phyloP scores from a whole-genome alignment of 1,140 invertebrate genomes.

The Pentalonia nigronervosa region DNA sequence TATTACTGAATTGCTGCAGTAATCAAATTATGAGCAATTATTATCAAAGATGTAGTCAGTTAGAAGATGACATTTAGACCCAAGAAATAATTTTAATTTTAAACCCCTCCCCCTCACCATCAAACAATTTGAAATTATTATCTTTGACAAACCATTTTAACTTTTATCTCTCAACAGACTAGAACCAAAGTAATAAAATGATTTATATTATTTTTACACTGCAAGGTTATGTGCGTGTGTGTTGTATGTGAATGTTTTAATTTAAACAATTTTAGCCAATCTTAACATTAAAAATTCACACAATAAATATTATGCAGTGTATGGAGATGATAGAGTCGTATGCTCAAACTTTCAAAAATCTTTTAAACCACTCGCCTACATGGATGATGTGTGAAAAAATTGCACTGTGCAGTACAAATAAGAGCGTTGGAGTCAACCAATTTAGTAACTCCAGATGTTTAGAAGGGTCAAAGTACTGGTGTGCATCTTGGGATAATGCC shows the following conservation, averaged over 20 bases:
- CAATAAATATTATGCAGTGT: constrained; percentile 47
- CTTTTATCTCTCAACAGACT: neutral
- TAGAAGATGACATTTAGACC: neutral
- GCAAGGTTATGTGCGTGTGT: neutral
- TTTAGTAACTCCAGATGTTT: constrained; percentile 37
- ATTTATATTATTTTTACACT: neutral
- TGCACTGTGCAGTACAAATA: constrained; percentile 33
- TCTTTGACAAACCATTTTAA: neutral
- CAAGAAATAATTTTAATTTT: constrained; percentile 11
- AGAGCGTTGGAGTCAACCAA: constrained; percentile 15
- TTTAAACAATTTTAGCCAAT: neutral
- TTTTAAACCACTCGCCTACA: neutral
- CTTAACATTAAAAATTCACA: neutral
- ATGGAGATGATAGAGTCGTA: constrained; percentile 48
- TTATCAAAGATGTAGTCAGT: neutral
- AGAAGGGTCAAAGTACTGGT: constrained; percentile 19
- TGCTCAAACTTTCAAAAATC: constrained; percentile 44
- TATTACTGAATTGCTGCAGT: neutral
- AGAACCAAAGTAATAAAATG: neutral
- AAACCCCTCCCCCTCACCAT: too few species aligned
- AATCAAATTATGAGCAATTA: neutral
- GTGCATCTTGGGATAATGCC: constrained; percentile 15
- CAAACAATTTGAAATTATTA: neutral
- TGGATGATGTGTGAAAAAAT: constrained; percentile 49
- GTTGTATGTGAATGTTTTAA: neutral